Evolutionary conservation across 2,888 invertebrate species (phyloP).

Genomic region (Sicus ferrugineus): DNA sequence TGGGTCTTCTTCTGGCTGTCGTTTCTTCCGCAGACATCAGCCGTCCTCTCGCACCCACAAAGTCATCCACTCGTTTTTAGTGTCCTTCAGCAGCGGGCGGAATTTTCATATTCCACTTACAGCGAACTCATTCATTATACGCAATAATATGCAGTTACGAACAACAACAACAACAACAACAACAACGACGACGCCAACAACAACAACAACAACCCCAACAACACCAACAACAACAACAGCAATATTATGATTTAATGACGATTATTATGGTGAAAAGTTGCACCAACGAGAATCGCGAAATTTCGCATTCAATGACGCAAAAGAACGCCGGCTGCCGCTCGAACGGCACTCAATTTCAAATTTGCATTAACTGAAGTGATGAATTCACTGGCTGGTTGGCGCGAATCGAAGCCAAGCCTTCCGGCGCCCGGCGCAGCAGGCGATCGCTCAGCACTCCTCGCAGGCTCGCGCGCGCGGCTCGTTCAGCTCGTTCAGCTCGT

Average conservation of each 20-base stretch:
- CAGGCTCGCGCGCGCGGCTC: neutral
- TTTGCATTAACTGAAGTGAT: constrained; percentile 49
- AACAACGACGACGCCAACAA: constrained; percentile 2
- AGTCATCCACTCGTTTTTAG: constrained; percentile 21
- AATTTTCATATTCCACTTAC: constrained; percentile 20
- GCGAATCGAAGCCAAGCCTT: constrained; percentile 3
- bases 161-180: constrained; percentile 12
- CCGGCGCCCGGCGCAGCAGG: neutral
- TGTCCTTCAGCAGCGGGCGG: constrained; percentile 12
- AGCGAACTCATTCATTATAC: constrained; percentile 32
- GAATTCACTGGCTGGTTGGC: constrained; percentile 12
- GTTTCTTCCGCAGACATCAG: too few species aligned
- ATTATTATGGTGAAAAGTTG: constrained; percentile 21
- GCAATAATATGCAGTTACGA: constrained; percentile 19
- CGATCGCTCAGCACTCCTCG: constrained; percentile 4
- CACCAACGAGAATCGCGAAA: constrained; percentile 26
- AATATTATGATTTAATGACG: neutral
- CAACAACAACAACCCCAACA: constrained; percentile 11
- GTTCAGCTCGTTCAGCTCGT: neutral
- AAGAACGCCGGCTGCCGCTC: constrained; percentile 29
- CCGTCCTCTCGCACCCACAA: too few species aligned
- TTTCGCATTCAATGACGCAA: constrained; percentile 31
- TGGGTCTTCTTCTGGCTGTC: too few species aligned
- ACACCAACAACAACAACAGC: constrained; percentile 3
- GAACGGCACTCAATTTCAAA: constrained; percentile 43